A percentile compares a stretch with the other conserved stretches of the same genome.
phyloP scores from a whole-genome alignment of 2,113 vertebrate genomes.

The Halcyon senegalensis region DNA sequence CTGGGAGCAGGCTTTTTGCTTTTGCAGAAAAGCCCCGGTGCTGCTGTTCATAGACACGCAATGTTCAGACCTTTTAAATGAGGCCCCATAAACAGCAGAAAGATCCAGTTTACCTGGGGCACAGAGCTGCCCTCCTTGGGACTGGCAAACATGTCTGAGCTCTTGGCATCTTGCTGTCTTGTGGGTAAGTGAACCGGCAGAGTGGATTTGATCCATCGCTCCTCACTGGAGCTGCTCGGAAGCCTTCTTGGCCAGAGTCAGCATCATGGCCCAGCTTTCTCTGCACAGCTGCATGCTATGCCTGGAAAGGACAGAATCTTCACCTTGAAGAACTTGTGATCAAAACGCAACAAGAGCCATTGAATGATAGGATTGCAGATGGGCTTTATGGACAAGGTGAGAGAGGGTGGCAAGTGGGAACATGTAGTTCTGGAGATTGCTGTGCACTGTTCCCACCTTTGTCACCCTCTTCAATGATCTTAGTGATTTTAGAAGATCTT shows the following conservation, averaged over 20 bases:
- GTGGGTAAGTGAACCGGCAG: background rate
- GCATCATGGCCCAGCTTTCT: background rate
- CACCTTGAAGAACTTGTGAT: conserved; percentile 54
- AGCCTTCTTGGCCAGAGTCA: background rate
- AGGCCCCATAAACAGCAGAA: background rate
- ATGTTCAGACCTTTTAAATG: background rate
- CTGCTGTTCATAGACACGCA: background rate
- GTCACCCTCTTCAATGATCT: background rate
- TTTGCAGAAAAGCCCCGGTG: background rate
- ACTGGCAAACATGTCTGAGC: background rate
- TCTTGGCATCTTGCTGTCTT: background rate
- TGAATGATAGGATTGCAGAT: background rate
- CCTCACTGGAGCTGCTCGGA: background rate
- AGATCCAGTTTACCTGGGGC: background rate
- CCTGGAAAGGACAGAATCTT: conserved; percentile 22
- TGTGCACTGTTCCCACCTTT: background rate
- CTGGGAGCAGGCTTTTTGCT: background rate
- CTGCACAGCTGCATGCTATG: background rate
- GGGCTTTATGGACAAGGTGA: background rate
- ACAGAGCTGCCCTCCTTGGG: background rate
- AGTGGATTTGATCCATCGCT: background rate
- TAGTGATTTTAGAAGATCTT: background rate
- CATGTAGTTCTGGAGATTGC: conserved; percentile 8
- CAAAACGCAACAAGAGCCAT: background rate
- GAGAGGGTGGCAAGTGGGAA: conserved; percentile 15